These are phyloP conservation scores for Typhlichthys eigenmanni DNA, from an alignment of 2,797 vertebrate species.

Conservation along the genomic window DNA sequence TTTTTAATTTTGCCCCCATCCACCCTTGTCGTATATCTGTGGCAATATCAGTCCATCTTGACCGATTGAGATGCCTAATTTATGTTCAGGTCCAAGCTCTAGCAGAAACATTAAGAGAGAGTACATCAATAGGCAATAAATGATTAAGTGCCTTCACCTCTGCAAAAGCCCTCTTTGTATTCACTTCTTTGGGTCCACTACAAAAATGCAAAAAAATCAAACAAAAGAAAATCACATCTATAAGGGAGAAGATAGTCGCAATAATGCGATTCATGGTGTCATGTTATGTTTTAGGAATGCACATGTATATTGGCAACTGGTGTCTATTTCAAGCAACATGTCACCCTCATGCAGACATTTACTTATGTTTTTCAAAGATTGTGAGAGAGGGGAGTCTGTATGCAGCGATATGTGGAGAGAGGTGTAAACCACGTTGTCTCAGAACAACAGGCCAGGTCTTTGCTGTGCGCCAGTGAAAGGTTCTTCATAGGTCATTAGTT, in stretches of 20 bases:
- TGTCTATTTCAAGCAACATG: slow-evolving; percentile 15
- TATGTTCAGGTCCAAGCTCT: slow-evolving; percentile 45
- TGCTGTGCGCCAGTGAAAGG: slow-evolving; percentile 10
- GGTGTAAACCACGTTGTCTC: slow-evolving; percentile 18
- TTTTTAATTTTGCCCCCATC: slow-evolving; percentile 51
- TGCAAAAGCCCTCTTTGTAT: not conserved
- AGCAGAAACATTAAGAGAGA: slow-evolving; percentile 66
- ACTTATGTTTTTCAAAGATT: slow-evolving; percentile 5
- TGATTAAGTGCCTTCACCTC: slow-evolving; percentile 49
- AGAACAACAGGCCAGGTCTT: slow-evolving; percentile 17
- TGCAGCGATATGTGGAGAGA: slow-evolving; percentile 20
- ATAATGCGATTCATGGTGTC: slow-evolving; percentile 20
- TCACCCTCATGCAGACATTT: slow-evolving; percentile 14
- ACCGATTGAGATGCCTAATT: slow-evolving; percentile 70
- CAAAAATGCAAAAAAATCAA: slow-evolving; percentile 19
- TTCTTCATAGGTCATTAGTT: slow-evolving; percentile 40
- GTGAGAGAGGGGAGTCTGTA: not conserved
- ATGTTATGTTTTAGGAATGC: slow-evolving; percentile 23
- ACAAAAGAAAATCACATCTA: slow-evolving; percentile 6
- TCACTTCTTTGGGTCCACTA: slow-evolving; percentile 33
- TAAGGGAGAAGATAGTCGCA: slow-evolving; percentile 21
- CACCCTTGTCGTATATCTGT: slow-evolving; percentile 56
- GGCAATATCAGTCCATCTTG: slow-evolving; percentile 55
- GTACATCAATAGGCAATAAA: slow-evolving; percentile 69
- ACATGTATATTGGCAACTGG: slow-evolving; percentile 3